phyloP scores from a whole-genome alignment of 2,888 invertebrate genomes.

The Lepeophtheirus nordmannii region DNA sequence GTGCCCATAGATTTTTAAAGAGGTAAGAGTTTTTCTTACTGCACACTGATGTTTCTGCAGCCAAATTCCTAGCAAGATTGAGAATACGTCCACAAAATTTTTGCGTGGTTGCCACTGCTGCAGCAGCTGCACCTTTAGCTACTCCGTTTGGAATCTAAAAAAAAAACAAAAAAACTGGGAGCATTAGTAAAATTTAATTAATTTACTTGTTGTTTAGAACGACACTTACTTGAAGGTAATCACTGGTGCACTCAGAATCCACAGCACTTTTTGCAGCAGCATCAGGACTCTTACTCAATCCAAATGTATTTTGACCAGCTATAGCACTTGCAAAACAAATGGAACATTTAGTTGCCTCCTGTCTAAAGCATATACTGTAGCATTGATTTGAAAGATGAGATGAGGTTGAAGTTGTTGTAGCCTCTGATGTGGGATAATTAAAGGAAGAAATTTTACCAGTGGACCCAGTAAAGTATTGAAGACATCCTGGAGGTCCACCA shows the following conservation, averaged over 20 bases:
- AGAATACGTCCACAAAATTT: neutral
- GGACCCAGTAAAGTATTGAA: neutral
- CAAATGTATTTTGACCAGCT: neutral
- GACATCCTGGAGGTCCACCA: constrained; percentile 1
- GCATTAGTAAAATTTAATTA: neutral
- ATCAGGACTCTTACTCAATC: neutral
- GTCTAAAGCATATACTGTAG: neutral
- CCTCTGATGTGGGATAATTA: neutral
- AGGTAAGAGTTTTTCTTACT: neutral
- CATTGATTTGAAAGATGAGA: neutral
- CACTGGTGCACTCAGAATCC: neutral
- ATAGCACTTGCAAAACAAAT: neutral
- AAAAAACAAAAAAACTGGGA: neutral
- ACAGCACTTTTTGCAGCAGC: neutral
- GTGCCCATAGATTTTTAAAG: no score
- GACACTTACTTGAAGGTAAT: neutral
- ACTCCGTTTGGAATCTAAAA: neutral
- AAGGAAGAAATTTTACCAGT: neutral
- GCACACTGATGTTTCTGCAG: neutral
- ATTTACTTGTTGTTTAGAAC: neutral
- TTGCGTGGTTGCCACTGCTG: neutral
- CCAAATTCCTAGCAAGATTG: neutral
- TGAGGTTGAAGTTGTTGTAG: neutral
- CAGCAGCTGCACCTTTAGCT: neutral
- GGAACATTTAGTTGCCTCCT: neutral